phyloP scores from a whole-genome alignment of 2,113 vertebrate genomes.

The Dipodomys merriami region DNA sequence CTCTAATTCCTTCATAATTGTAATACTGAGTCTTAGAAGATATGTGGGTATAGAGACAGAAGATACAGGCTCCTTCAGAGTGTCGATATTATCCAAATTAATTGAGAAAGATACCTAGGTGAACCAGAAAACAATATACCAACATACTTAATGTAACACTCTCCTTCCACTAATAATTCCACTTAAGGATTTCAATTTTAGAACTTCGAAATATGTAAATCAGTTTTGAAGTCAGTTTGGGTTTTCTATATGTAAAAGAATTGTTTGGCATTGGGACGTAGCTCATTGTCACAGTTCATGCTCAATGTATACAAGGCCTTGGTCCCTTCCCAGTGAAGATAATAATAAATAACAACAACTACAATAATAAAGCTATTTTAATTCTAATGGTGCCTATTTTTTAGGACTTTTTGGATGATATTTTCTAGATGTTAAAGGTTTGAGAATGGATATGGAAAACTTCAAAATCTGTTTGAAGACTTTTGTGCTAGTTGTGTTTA shows the following conservation, averaged over 20 bases:
- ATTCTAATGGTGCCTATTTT: too few species aligned
- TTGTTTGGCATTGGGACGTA: too few species aligned
- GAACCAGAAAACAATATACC: not conserved
- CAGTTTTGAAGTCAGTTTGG: too few species aligned
- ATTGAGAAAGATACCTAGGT: not conserved
- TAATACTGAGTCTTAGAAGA: not conserved
- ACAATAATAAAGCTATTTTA: too few species aligned
- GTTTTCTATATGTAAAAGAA: too few species aligned
- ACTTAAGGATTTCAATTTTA: not conserved
- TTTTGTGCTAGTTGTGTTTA: not conserved
- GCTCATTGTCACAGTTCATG: too few species aligned
- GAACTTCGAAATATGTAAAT: not conserved
- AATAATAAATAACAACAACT: too few species aligned
- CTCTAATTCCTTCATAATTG: not conserved
- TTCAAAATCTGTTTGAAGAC: not conserved
- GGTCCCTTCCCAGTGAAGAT: too few species aligned
- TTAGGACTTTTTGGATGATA: too few species aligned
- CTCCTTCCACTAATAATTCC: not conserved
- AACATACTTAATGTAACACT: not conserved
- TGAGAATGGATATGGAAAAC: not conserved
- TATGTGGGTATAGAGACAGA: not conserved
- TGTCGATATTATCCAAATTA: not conserved
- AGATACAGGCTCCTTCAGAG: not conserved
- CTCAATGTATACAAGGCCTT: too few species aligned
- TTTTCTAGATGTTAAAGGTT: not conserved